Evolutionary conservation across 2,888 invertebrate species (phyloP), one percentile per base, ranked within the genome.

Genomic region (Xylocampa areola): DNA sequence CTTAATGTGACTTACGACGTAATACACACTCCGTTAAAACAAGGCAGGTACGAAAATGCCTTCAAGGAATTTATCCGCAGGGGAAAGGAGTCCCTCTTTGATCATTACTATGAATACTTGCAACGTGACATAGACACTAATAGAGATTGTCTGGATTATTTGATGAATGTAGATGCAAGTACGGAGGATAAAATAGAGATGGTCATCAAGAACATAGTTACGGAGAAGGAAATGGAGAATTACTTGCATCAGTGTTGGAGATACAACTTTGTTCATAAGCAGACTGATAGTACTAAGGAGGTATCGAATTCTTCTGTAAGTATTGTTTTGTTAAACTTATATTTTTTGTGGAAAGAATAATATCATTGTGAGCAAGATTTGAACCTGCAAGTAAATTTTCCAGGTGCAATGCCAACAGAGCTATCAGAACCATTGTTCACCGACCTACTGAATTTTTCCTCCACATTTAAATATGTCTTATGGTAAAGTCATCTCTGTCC

Each of bases 211-310:
- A 82, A 80, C 52, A 69, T 82, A 1, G 84, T 84, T 1, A 84
- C 89, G 0, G 87, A 90, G 65, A 91, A 92, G 4, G 92, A 94
- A 55, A 80, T 93, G 1, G 90, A 92, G 47, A 87, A 88, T 54
- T 91, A 92, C 60, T 70, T 92, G 43, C 87, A 87, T 67, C 91
- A 90, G 35, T 92, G 92, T 43, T 94, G 93, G 93, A 82, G 87
- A 53, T 91, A 89, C 66, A 89, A 90, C 61, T 85, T 82, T 71
- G 78, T 92, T 17, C 71, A 83, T 43, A 88, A 88, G 23, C 86
- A 88, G 23, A 73, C 52, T n/a, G 80, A 74, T 8, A 45, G 76
- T 33, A 75, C 14, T n/a, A 81, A 74, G 17, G 86, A 89, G 7
- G 44, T 51, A 0, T 54, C 75, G 16, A 87, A 88, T 35, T 65